phyloP scores from a whole-genome alignment of 2,888 invertebrate species.

The Tanytarsus gracilentus region DNA sequence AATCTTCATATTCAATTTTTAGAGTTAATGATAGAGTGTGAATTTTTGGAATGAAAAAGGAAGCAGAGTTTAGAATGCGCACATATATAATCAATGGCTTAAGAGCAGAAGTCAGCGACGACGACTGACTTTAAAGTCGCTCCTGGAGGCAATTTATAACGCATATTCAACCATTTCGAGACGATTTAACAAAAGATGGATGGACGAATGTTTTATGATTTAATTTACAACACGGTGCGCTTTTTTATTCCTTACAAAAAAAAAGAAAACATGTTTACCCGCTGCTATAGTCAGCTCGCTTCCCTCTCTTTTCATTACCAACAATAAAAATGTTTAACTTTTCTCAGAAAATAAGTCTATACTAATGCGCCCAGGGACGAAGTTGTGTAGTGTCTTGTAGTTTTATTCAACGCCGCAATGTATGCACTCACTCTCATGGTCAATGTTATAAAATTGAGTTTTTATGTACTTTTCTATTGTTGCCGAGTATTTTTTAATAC shows the following conservation, averaged over 20 bases:
- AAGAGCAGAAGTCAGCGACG: background rate
- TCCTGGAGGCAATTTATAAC: background rate
- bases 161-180: background rate
- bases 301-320: too few relatives aligned
- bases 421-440: too few relatives aligned
- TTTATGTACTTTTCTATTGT: conserved; percentile 9
- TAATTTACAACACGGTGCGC: background rate
- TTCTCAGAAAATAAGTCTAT: too few relatives aligned
- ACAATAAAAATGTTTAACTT: too few relatives aligned
- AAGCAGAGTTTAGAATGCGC: background rate
- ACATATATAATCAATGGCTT: background rate
- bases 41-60: background rate
- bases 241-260: too few relatives aligned
- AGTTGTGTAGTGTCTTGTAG: too few relatives aligned
- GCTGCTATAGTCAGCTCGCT: too few relatives aligned
- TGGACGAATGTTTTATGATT: conserved; percentile 1
- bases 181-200: background rate
- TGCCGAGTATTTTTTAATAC: background rate
- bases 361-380: too few relatives aligned
- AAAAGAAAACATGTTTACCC: too few relatives aligned
- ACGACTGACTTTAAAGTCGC: background rate
- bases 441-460: conserved; percentile 7
- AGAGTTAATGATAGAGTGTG: background rate
- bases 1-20: background rate
- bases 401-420: too few relatives aligned